phyloP scores from a whole-genome alignment of 2,888 invertebrate genomes.

The Balanococcus diminutus region DNA sequence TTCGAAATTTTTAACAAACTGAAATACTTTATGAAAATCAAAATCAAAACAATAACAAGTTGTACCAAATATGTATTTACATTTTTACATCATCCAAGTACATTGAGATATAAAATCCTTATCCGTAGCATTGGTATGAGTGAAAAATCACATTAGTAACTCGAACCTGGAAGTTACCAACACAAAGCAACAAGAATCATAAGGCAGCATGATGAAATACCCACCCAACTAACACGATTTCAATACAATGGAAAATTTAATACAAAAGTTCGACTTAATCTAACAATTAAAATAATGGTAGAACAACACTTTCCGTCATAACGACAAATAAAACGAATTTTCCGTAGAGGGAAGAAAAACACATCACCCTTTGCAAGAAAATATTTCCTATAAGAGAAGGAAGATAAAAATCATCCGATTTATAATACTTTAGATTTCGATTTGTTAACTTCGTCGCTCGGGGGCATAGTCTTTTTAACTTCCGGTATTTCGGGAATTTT shows the following conservation, averaged over 20 bases:
- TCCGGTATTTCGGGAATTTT: constrained; percentile 6
- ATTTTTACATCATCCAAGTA: neutral
- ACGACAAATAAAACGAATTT: neutral
- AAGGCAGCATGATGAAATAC: neutral
- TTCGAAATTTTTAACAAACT: too few relatives aligned
- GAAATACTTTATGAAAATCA: too few relatives aligned
- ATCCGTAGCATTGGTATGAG: neutral
- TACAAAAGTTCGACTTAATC: neutral
- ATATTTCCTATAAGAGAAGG: neutral
- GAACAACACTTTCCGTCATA: neutral
- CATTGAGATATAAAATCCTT: neutral
- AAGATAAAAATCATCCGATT: too few relatives aligned
- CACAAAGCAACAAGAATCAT: neutral
- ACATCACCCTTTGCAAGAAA: neutral
- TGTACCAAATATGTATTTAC: neutral
- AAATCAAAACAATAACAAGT: too few relatives aligned
- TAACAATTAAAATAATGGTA: neutral
- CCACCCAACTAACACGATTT: too few relatives aligned
- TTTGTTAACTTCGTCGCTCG: constrained; percentile 9
- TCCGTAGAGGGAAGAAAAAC: neutral
- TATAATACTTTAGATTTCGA: constrained; percentile 31
- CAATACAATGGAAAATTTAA: neutral
- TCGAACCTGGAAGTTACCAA: too few relatives aligned
- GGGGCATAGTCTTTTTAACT: constrained; percentile 27
- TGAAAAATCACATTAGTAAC: neutral